phyloP scores from a whole-genome alignment of 2,888 invertebrate species.

The Oligia fasciuncula region DNA sequence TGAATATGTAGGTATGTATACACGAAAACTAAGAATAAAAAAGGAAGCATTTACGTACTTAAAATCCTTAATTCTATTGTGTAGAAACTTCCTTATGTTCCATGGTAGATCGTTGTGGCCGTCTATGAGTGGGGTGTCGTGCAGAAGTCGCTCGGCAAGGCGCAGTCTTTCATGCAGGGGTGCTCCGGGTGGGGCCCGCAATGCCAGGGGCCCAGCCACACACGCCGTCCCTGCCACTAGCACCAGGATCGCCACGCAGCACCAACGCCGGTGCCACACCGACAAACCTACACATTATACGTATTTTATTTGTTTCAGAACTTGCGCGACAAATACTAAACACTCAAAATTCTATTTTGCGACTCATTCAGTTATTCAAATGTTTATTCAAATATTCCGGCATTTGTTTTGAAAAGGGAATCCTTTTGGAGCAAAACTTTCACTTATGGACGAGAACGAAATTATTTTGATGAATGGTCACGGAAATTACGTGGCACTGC shows the following conservation, averaged over 20 bases:
- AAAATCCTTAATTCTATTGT: slow-evolving; percentile 96
- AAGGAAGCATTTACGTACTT: slow-evolving; percentile 84
- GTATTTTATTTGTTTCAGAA: slow-evolving; percentile 16
- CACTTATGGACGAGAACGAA: slow-evolving; percentile 16
- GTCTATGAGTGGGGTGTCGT: slow-evolving; percentile 94
- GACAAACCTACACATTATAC: slow-evolving; percentile 77
- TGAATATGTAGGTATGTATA: neutral
- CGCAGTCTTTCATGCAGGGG: slow-evolving; percentile 94
- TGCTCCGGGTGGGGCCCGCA: slow-evolving; percentile 94
- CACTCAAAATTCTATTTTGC: slow-evolving; percentile 21
- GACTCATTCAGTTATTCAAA: slow-evolving; percentile 49
- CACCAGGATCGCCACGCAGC: slow-evolving; percentile 93
- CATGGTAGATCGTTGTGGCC: slow-evolving; percentile 97
- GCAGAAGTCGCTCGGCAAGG: slow-evolving; percentile 92
- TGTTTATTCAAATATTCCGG: slow-evolving; percentile 44
- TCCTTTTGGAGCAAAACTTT: slow-evolving; percentile 37
- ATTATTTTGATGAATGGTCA: slow-evolving; percentile 34
- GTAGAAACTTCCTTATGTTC: slow-evolving; percentile 97
- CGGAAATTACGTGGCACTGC: slow-evolving; percentile 21
- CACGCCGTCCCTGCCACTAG: slow-evolving; percentile 94
- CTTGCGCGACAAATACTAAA: slow-evolving; percentile 21
- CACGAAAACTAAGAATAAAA: neutral
- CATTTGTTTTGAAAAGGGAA: slow-evolving; percentile 41
- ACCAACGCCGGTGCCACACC: slow-evolving; percentile 92
- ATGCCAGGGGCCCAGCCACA: slow-evolving; percentile 94